Conservation (phyloP, 1,140 invertebrate genomes). For the Armadillidium nasatum region DNA sequence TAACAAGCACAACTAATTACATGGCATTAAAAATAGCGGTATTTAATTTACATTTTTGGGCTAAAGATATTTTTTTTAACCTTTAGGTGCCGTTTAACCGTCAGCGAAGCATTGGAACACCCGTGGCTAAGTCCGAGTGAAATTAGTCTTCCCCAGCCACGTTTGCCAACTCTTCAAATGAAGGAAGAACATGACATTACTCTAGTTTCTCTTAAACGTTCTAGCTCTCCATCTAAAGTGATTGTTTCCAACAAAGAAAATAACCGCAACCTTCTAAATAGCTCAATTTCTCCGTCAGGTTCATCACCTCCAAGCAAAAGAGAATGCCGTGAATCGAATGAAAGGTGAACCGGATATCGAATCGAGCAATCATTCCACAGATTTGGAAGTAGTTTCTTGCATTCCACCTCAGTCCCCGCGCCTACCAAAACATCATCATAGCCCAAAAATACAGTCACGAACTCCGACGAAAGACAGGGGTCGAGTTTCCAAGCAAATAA, state of each 20-base stretch:
- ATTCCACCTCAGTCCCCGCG: neutral
- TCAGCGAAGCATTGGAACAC: constrained; percentile 60
- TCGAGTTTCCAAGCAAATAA: neutral
- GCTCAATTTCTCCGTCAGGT: neutral
- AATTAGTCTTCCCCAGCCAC: neutral
- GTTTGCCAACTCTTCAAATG: neutral
- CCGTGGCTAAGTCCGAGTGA: constrained; percentile 54
- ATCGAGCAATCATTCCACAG: neutral
- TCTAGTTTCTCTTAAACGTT: neutral
- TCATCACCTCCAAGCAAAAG: neutral
- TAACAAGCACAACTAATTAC: neutral
- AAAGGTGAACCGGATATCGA: neutral
- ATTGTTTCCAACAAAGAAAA: constrained; percentile 1
- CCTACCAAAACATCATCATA: neutral
- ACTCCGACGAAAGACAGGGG: neutral
- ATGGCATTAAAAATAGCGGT: neutral
- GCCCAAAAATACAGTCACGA: neutral
- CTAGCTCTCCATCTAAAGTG: neutral
- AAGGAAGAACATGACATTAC: neutral
- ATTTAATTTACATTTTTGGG: too few relatives aligned
- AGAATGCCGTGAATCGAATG: neutral
- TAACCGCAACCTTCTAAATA: neutral
- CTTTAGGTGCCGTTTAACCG: constrained; percentile 59
- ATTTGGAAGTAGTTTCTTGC: neutral
- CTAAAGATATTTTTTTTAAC: constrained; percentile 34